Percentiles rank a stretch among this genome's conserved stretches.
Conservation (phyloP, 2,797 vertebrate genomes). For the Todus mexicanus region DNA sequence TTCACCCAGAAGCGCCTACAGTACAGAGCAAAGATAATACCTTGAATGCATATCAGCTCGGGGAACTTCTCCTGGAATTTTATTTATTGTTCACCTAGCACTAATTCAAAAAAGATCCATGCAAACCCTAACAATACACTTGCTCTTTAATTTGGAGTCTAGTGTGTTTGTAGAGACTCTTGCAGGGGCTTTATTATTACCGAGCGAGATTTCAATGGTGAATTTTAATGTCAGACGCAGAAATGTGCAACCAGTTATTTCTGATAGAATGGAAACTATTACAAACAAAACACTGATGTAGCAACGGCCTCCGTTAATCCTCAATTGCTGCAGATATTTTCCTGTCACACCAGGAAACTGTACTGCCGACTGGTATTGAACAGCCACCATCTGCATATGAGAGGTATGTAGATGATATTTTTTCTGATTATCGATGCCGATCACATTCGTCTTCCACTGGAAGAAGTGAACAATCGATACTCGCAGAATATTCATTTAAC, state of each 20-base stretch:
- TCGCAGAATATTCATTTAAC: slow-evolving; percentile 60
- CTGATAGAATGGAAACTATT: slow-evolving; percentile 55
- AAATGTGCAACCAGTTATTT: slow-evolving; percentile 64
- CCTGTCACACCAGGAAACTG: slow-evolving; percentile 33
- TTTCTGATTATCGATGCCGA: slow-evolving; percentile 46
- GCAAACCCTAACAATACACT: slow-evolving; percentile 85
- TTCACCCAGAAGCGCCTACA: slow-evolving; percentile 78
- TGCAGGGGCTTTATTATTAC: slow-evolving; percentile 79
- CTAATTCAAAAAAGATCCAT: slow-evolving; percentile 85
- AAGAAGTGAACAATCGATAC: slow-evolving; percentile 50
- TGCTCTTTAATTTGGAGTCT: slow-evolving; percentile 84
- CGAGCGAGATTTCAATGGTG: slow-evolving; percentile 50
- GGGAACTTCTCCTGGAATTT: slow-evolving; percentile 79
- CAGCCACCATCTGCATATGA: slow-evolving; percentile 12
- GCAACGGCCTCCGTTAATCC: slow-evolving; percentile 34
- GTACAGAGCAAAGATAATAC: slow-evolving; percentile 78
- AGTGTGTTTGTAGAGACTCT: slow-evolving; percentile 79
- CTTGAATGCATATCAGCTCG: slow-evolving; percentile 78
- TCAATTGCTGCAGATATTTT: slow-evolving; percentile 47
- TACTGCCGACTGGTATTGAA: neutral
- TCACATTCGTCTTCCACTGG: slow-evolving; percentile 54
- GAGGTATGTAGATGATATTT: slow-evolving; percentile 28
- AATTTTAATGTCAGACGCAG: slow-evolving; percentile 66
- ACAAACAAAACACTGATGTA: slow-evolving; percentile 51
- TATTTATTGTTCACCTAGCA: slow-evolving; percentile 90